Evolutionary conservation across 2,797 vertebrate species (phyloP).

Genomic region (Florisuga fusca): DNA sequence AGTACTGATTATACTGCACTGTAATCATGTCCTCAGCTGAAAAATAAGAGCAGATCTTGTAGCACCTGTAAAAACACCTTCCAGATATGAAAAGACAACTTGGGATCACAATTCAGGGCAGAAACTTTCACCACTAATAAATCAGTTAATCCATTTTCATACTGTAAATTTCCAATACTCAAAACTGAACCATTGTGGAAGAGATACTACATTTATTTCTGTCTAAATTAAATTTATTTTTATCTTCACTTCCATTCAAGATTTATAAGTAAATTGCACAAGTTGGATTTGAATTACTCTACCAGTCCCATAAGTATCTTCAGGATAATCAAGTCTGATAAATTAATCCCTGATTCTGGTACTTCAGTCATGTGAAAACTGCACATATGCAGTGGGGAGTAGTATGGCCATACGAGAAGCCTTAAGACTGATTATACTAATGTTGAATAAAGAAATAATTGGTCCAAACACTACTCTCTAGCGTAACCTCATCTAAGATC

Average conservation of each 20-base stretch:
- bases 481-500: not conserved
- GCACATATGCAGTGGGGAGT: not conserved
- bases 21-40: not conserved
- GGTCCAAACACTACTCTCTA: not conserved
- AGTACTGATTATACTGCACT: not conserved
- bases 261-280: not conserved
- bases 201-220: not conserved
- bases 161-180: slow-evolving; percentile 16
- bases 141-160: not conserved
- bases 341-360: not conserved
- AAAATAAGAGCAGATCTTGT: not conserved
- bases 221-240: not conserved
- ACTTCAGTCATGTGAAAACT: not conserved
- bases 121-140: slow-evolving; percentile 11
- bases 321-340: not conserved
- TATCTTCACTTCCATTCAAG: not conserved
- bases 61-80: slow-evolving; percentile 41
- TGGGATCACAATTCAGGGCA: not conserved
- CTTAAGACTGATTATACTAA: not conserved
- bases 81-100: not conserved
- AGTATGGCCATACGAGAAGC: not conserved
- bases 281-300: not conserved
- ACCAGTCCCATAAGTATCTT: not conserved
- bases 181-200: not conserved
- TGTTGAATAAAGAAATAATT: not conserved